Conservation (phyloP, 2,797 vertebrate genomes). For the Acomys russatus region DNA sequence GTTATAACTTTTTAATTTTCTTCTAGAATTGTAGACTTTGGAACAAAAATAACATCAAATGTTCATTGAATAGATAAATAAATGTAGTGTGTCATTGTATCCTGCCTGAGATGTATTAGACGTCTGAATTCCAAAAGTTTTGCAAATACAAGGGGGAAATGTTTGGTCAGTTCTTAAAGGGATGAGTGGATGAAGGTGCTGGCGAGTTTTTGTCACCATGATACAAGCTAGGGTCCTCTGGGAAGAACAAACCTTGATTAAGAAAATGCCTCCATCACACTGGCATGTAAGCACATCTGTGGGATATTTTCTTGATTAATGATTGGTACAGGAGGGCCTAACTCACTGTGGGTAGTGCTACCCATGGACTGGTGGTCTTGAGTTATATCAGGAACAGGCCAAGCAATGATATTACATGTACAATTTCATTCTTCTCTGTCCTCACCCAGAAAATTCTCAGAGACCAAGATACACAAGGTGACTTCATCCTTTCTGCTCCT, state of each 20-base stretch:
- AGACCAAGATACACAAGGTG: not conserved
- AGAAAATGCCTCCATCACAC: not conserved
- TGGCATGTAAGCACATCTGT: not conserved
- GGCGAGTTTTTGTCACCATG: not conserved
- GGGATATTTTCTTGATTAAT: not conserved
- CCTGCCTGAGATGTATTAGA: not conserved
- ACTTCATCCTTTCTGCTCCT: not conserved
- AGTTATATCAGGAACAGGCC: not conserved
- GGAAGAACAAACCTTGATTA: not conserved
- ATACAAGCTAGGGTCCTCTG: not conserved
- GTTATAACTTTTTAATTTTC: not conserved
- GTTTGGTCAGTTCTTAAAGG: not conserved
- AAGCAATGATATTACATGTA: not conserved
- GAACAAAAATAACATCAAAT: slow-evolving; percentile 48
- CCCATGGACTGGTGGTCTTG: not conserved
- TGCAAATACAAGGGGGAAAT: not conserved
- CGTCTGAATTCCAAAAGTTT: slow-evolving; percentile 48
- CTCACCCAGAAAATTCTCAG: not conserved
- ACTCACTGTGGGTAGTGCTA: not conserved
- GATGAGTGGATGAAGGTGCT: not conserved
- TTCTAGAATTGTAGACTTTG: slow-evolving; percentile 26
- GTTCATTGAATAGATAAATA: slow-evolving; percentile 27
- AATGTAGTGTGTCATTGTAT: not conserved
- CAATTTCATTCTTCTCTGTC: not conserved
- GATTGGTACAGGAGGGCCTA: not conserved